phyloP scores from a whole-genome alignment of 2,113 vertebrate species.

The Peucedramus taeniatus region DNA sequence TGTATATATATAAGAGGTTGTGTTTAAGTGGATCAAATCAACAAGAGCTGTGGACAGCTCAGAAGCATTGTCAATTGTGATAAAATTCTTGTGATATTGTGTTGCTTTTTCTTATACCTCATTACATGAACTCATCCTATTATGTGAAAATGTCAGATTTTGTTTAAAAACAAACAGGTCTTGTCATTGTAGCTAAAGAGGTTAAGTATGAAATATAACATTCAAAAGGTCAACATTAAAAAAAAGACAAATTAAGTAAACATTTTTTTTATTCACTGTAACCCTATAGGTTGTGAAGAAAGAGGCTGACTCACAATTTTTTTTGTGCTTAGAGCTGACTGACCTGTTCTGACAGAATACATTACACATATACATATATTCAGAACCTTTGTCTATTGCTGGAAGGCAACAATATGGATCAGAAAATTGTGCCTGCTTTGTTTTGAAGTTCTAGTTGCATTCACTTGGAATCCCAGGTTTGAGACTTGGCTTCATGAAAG shows the following conservation, averaged over 20 bases:
- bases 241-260: not conserved
- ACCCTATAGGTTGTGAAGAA: not conserved
- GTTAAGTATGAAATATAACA: not conserved
- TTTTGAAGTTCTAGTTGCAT: not conserved
- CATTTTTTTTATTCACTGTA: not conserved
- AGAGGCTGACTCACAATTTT: not conserved
- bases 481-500: not conserved
- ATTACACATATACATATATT: not conserved
- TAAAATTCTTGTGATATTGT: not conserved
- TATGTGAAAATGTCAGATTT: not conserved
- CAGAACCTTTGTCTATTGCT: not conserved
- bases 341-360: not conserved
- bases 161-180: not conserved
- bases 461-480: not conserved
- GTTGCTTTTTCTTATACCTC: not conserved
- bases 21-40: not conserved
- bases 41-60: not conserved
- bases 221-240: not conserved
- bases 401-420: not conserved
- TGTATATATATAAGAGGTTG: not conserved
- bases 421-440: not conserved
- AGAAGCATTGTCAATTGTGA: not conserved
- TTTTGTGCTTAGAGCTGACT: not conserved
- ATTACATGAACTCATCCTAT: not conserved
- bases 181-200: not conserved